phyloP scores from a whole-genome alignment of 1,140 invertebrate genomes.

The Drosophila kanapiae region DNA sequence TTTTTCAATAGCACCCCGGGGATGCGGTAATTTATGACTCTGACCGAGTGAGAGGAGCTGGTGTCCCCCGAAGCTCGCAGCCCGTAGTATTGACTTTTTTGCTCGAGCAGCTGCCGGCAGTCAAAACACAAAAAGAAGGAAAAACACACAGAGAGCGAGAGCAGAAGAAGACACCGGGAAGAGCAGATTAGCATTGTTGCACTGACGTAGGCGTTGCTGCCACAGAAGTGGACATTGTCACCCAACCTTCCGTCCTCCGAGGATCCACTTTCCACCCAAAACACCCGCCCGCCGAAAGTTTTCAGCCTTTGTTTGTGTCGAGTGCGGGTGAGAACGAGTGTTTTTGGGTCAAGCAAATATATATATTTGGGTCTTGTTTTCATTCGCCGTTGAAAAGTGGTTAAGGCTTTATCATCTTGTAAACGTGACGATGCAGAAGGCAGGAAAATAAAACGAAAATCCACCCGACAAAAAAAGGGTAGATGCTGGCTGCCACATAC shows the following conservation, averaged over 20 bases:
- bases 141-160: conserved; percentile 3
- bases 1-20: conserved; percentile 78
- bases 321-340: conserved; percentile 31
- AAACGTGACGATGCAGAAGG: conserved; percentile 76
- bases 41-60: conserved; percentile 67
- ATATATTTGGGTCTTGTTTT: conserved; percentile 56
- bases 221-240: conserved; percentile 70
- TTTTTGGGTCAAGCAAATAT: conserved; percentile 73
- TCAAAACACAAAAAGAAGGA: conserved; percentile 19
- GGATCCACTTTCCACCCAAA: neutral
- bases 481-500: conserved; percentile 30
- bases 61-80: conserved; percentile 9
- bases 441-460: conserved; percentile 36
- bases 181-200: conserved; percentile 61
- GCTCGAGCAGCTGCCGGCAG: conserved; percentile 50
- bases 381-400: conserved; percentile 69
- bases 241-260: conserved; percentile 9
- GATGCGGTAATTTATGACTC: conserved; percentile 81
- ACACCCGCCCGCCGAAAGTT: conserved; percentile 54
- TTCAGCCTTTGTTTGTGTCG: conserved; percentile 67
- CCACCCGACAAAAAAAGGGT: conserved; percentile 24
- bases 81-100: conserved; percentile 72
- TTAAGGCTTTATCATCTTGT: conserved; percentile 81
- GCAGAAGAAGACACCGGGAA: conserved; percentile 26
- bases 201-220: conserved; percentile 43